Base-by-base conservation (phyloP, 1,140 invertebrate species). In the Parapsyche elsis region DNA sequence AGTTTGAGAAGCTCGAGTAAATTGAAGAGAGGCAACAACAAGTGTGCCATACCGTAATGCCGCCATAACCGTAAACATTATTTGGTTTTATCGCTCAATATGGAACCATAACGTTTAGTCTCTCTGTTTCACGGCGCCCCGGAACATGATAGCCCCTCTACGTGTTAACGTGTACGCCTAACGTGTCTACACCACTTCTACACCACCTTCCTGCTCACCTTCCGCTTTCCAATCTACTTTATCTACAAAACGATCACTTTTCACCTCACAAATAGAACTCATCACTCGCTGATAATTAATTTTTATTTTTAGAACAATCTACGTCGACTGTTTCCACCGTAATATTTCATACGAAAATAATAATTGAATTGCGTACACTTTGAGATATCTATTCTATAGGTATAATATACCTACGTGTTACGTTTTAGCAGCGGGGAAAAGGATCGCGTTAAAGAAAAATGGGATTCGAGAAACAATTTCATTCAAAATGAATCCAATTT, bases 21-120 rank as follows among this genome's bases (percentile, higher is more conserved):
- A 67, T 24, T 67, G 64, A 67, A 16, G 80, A 67, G 77, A 16
- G 77, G 26, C n/a, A 77, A 77, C 81, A 83, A 83, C 81, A 83
- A 83, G 81, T 83, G 81, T 79, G 61, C 73, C 79, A 71, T 70
- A 76, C 79, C 80, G 76, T 76, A 77, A 73, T 76, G 73, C 76
- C 76, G 53, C 82, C 77, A 83, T 83, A 83, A 83, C 78, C 80
- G 82, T 83, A 83, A 83, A 83, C 82, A 83, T 83, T 81, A 83
- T 83, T 83, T 79, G 80, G 75, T 81, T 83, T 83, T 83, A 83
- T 83, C 82, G 82, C 80, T 81, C 82, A 83, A 83, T 83, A 83
- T 79, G 82, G 82, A 76, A 79, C 80, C 82, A 81, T 81, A 83
- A 79, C 80, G 82, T 83, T 83, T 83, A 83, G 82, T 80, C 71